These are phyloP conservation scores for Drosophila mayri DNA, from an alignment of 1,140 invertebrate species.

Conservation along the genomic window DNA sequence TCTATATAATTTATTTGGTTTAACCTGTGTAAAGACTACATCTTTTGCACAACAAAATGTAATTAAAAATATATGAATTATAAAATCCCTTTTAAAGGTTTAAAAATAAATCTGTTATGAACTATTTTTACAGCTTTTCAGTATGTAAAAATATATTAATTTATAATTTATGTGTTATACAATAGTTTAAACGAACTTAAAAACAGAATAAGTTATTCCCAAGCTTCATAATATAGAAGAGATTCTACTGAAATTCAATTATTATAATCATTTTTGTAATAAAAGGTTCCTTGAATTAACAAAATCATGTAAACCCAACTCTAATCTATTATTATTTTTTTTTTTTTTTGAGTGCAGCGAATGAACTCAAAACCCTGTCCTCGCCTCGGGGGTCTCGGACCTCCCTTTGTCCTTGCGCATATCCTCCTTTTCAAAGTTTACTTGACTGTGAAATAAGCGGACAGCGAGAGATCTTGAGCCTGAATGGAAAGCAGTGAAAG, in stretches of 20 bases:
- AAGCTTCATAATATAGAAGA: not conserved
- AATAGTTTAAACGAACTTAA: too few relatives aligned
- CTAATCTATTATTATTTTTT: too few relatives aligned
- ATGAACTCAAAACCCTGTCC: slow-evolving; percentile 27
- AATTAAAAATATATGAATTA: not conserved
- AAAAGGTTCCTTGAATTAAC: not conserved
- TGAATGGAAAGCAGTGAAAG: slow-evolving; percentile 44
- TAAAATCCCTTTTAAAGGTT: not conserved
- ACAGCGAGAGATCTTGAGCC: slow-evolving; percentile 38
- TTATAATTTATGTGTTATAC: too few relatives aligned
- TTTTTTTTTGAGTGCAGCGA: slow-evolving; percentile 13
- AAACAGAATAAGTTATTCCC: not conserved
- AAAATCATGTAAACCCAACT: too few relatives aligned
- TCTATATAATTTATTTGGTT: too few relatives aligned
- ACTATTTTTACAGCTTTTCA: too few relatives aligned
- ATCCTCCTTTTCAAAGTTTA: slow-evolving; percentile 67
- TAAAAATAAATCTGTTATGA: too few relatives aligned
- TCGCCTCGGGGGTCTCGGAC: slow-evolving; percentile 21
- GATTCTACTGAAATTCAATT: not conserved
- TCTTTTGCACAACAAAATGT: too few relatives aligned
- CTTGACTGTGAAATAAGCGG: slow-evolving; percentile 80
- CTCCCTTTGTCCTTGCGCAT: slow-evolving; percentile 41
- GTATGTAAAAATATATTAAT: too few relatives aligned
- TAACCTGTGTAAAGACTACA: too few relatives aligned
- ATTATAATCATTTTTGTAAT: not conserved